These are phyloP conservation scores for Ceratoteleas bidentatus DNA, from an alignment of 1,140 invertebrate species.

Conservation along the genomic window DNA sequence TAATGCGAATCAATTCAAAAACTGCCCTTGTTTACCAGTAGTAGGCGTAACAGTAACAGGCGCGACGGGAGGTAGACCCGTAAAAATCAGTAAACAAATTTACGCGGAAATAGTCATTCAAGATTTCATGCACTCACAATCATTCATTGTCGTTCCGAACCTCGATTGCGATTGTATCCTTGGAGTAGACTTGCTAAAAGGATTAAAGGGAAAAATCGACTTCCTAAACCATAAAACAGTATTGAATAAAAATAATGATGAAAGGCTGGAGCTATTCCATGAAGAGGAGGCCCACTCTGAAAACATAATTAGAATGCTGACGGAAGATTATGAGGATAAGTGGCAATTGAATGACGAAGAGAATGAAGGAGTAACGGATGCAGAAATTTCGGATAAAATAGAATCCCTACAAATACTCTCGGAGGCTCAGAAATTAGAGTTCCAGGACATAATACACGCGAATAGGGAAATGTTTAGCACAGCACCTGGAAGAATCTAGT, in stretches of 20 bases:
- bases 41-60: constrained; percentile 5
- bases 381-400: background rate
- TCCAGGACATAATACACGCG: background rate
- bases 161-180: constrained; percentile 2
- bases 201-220: background rate
- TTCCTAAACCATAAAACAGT: background rate
- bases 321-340: background rate
- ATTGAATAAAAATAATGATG: background rate
- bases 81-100: constrained; percentile 9
- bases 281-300: background rate
- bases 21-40: constrained; percentile 8
- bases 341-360: too few species aligned
- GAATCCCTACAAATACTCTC: background rate
- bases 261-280: background rate
- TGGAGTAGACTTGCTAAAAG: constrained; percentile 2
- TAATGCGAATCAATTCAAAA: background rate
- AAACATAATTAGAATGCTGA: background rate
- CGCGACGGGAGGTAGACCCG: constrained; percentile 1
- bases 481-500: background rate
- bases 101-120: background rate
- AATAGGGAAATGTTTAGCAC: background rate
- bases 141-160: constrained; percentile 7
- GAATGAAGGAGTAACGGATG: background rate
- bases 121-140: background rate
- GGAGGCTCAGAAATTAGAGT: background rate